Evolutionary conservation across 2,888 invertebrate species (phyloP), one percentile per base, ranked within the genome.

Genomic region (Ormyrus pomaceus): DNA sequence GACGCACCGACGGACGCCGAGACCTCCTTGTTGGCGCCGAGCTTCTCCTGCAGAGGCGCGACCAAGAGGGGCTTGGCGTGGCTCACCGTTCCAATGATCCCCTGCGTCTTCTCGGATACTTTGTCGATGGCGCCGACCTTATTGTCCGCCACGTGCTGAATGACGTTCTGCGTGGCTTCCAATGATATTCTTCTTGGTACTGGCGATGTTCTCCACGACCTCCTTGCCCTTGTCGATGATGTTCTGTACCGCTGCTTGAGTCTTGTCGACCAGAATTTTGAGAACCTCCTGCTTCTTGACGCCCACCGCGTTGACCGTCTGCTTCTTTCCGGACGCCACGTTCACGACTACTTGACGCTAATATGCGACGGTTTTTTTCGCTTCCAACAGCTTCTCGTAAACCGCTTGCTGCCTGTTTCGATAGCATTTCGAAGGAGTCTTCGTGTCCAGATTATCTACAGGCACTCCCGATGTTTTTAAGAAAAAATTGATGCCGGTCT

Each of bases 1-100:
- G 46, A 4, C 48, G 8, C 11, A 6, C 6, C 58, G 53, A 9
- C 53, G 9, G 48, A n/a, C 8, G 8, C 7, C 0, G 13, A 8
- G 3, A 3, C 13, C 6, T 8, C 4, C n/a, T 65, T 6, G 11
- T 53, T n/a, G 7, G n/a, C 0, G 48, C 56, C 55, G 0, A 66
- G 8, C 3, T 45, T 66, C n/a, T 58, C 45, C 51, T 51, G 34
- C 3, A 68, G 50, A 2, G 6, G 5, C 4, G 56, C 10, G 10
- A 64, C 9, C 5, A 77, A 0, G 7, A 70, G 2, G 0, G 70
- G 62, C n/a, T 56, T 62, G 8, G 10, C 56, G 3, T 70, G n/a
- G 53, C 77, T 58, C 0, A 50, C 56, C 6, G 64, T 62, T 4
- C 70, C 56, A 56, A 77, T 70, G 19, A 58, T n/a, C 9, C 69